Percentiles rank a stretch among this genome's conserved stretches.
These are phyloP conservation scores for Petroica traversi DNA, from an alignment of 2,113 vertebrate genomes.

Conservation along the genomic window DNA sequence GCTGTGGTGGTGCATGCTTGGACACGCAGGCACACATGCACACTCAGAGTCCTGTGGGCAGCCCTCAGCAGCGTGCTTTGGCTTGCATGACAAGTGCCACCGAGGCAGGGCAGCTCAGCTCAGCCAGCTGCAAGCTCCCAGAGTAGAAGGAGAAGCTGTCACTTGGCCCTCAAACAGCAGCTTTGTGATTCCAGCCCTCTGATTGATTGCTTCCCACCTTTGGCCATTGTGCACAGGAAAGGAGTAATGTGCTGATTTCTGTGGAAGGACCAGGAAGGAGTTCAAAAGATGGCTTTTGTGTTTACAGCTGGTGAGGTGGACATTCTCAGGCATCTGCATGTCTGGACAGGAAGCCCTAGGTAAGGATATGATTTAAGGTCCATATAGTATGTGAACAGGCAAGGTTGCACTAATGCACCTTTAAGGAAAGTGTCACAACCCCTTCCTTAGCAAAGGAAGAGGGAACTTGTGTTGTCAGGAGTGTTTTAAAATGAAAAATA, in stretches of 20 bases:
- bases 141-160: background rate
- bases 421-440: background rate
- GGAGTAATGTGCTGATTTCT: background rate
- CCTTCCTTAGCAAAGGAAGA: background rate
- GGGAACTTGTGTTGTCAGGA: background rate
- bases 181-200: background rate
- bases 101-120: background rate
- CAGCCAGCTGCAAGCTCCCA: background rate
- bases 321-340: background rate
- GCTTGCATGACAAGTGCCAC: background rate
- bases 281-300: background rate
- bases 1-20: background rate
- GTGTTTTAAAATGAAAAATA: background rate
- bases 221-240: background rate
- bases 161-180: background rate
- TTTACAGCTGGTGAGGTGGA: background rate
- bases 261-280: background rate
- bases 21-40: background rate
- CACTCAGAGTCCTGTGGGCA: background rate
- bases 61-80: background rate
- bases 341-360: background rate
- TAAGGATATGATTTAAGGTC: background rate
- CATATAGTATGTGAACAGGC: fast-evolving
- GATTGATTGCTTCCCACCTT: background rate
- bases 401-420: background rate